phyloP scores from a whole-genome alignment of 2,113 vertebrate genomes.

The Salvelinus sp. region DNA sequence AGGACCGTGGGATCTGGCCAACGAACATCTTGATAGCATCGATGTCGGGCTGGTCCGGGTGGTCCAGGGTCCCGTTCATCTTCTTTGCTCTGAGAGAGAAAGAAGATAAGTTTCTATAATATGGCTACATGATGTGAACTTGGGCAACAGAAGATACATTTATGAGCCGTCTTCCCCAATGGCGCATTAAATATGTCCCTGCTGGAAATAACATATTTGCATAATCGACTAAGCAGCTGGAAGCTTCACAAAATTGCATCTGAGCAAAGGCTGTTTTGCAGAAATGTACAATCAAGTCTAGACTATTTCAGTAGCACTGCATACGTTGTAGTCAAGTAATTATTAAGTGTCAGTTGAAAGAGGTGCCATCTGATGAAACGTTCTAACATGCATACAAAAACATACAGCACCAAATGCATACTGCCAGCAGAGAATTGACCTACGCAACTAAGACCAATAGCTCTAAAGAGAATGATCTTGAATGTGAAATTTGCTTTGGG shows the following conservation, averaged over 20 bases:
- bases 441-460: no score
- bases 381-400: no score
- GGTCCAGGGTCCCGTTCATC: conserved; percentile 98
- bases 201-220: not conserved
- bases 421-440: no score
- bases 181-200: not conserved
- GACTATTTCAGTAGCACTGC: not conserved
- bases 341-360: no score
- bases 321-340: no score
- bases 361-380: not conserved
- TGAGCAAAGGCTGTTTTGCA: not conserved
- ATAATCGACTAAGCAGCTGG: not conserved
- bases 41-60: conserved; percentile 97
- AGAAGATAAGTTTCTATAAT: conserved; percentile 4
- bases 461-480: no score
- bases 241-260: not conserved
- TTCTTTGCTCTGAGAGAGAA: conserved; percentile 84
- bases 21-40: conserved; percentile 99
- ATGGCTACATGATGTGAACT: not conserved
- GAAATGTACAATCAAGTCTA: not conserved
- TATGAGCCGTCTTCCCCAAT: not conserved
- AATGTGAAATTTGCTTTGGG: no score
- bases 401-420: no score
- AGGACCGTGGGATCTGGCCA: conserved; percentile 95
- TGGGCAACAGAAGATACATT: not conserved